phyloP scores from a whole-genome alignment of 1,140 invertebrate species.

The Drosophila obscura region DNA sequence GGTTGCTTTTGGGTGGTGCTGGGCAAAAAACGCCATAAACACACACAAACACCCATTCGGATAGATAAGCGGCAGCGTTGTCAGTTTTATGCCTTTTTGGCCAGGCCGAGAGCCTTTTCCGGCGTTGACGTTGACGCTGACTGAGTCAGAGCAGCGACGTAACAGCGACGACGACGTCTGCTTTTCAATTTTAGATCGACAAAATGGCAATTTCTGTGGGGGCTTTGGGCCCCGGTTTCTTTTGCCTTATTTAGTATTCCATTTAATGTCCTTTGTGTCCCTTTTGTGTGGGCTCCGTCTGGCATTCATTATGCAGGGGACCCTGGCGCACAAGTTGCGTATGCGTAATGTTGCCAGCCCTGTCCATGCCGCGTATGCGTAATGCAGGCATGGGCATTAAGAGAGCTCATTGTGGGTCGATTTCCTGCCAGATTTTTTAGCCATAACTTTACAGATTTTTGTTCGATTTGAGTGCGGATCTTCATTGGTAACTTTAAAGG shows the following conservation, averaged over 20 bases:
- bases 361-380: conserved; percentile 44
- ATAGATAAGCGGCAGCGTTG: conserved; percentile 51
- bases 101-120: not conserved
- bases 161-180: conserved; percentile 14
- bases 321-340: conserved; percentile 52
- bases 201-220: conserved; percentile 36
- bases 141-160: conserved; percentile 1
- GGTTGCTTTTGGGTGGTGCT: conserved; percentile 38
- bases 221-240: conserved; percentile 8
- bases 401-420: not conserved
- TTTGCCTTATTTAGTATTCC: conserved; percentile 57
- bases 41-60: conserved; percentile 46
- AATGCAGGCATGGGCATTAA: conserved; percentile 7
- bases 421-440: not conserved
- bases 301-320: conserved; percentile 54
- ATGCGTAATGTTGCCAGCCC: conserved; percentile 58
- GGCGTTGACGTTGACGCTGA: conserved; percentile 20
- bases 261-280: conserved; percentile 71
- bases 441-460: too few species aligned
- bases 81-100: conserved; percentile 27
- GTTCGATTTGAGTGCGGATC: too few species aligned
- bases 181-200: conserved; percentile 76
- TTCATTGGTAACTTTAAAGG: too few species aligned
- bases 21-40: conserved; percentile 72
- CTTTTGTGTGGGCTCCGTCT: conserved; percentile 31